Percentiles rank a stretch among this genome's conserved stretches.
Evolutionary conservation across 1,140 invertebrate species (phyloP).

Genomic region (Drosophila pectinifera): DNA sequence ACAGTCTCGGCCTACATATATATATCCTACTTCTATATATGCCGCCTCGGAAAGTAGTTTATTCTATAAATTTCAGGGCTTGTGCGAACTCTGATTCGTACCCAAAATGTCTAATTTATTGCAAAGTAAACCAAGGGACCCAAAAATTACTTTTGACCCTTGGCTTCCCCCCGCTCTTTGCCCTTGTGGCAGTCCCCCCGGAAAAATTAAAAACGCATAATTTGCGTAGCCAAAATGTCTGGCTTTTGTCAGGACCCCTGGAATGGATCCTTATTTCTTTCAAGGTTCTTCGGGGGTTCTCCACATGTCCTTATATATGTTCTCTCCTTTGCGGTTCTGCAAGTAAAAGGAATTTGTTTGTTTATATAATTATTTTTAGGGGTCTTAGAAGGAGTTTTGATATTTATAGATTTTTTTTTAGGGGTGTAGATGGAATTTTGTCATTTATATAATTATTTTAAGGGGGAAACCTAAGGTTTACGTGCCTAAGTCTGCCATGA

Average conservation of each 20-base stretch:
- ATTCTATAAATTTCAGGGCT: conserved; percentile 7
- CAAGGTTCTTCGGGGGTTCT: neutral
- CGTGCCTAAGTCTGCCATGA: no score
- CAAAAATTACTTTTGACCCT: conserved; percentile 20
- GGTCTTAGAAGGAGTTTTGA: no score
- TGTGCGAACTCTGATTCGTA: conserved; percentile 3
- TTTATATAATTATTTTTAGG: no score
- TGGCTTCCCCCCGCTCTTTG: no score
- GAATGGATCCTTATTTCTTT: conserved; percentile 6
- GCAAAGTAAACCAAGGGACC: conserved; percentile 20
- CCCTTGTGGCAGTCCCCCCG: no score
- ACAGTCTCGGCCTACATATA: neutral
- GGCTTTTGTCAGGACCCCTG: conserved; percentile 4
- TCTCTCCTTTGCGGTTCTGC: neutral
- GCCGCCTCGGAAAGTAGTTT: conserved; percentile 11
- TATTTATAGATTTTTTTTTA: neutral
- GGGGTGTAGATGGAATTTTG: no score
- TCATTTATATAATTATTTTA: no score
- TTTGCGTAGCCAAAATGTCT: conserved; percentile 8
- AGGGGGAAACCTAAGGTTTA: no score
- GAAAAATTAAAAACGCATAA: conserved; percentile 21
- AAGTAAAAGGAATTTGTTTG: neutral
- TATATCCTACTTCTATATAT: neutral
- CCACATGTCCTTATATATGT: neutral
- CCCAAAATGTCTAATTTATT: conserved; percentile 20